phyloP scores from a whole-genome alignment of 2,113 vertebrate genomes.

The Equus quagga region DNA sequence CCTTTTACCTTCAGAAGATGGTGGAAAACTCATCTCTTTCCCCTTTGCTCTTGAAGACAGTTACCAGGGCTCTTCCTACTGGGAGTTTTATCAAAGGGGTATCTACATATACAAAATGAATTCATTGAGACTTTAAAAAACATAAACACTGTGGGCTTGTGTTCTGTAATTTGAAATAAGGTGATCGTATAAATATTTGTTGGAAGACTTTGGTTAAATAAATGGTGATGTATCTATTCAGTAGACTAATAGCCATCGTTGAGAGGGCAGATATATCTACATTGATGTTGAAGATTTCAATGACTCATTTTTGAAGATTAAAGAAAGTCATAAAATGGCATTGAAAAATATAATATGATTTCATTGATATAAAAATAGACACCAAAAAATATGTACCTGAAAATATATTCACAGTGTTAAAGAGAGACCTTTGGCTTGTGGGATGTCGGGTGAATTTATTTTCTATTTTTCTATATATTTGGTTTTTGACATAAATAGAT shows the following conservation, averaged over 20 bases:
- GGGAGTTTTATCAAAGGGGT: neutral
- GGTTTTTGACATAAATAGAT: neutral
- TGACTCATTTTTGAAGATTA: neutral
- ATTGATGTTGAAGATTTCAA: neutral
- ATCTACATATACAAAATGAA: neutral
- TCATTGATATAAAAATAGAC: neutral
- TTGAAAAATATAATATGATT: neutral
- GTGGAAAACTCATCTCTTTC: neutral
- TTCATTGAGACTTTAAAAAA: neutral
- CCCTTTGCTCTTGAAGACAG: neutral
- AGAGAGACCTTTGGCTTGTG: neutral
- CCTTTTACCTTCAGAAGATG: neutral
- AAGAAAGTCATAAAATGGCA: neutral
- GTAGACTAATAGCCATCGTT: neutral
- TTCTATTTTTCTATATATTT: neutral
- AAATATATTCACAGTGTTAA: neutral
- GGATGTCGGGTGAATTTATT: neutral
- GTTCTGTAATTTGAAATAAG: neutral
- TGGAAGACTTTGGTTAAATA: neutral
- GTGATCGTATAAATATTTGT: neutral
- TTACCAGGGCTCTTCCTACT: neutral
- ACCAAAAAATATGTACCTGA: neutral
- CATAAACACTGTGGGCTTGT: fast-evolving
- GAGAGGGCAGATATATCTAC: neutral
- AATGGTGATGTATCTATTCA: neutral